These are phyloP conservation scores for Stegophylla sp. DNA, from an alignment of 2,888 invertebrate species.

Conservation along the genomic window DNA sequence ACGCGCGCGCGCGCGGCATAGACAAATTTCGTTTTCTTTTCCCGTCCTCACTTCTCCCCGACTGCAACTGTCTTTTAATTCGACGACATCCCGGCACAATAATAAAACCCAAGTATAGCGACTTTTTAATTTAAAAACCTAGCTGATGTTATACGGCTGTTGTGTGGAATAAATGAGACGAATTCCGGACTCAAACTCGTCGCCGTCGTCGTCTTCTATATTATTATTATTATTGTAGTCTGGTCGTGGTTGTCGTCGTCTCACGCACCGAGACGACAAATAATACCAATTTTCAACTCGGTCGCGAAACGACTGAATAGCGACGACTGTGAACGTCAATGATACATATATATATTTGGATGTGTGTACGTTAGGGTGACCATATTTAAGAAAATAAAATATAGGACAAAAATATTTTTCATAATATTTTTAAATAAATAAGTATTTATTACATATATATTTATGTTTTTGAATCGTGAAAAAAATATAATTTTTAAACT, in stretches of 20 bases:
- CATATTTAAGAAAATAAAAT: too few relatives aligned
- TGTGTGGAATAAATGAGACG: constrained; percentile 31
- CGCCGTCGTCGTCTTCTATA: background rate
- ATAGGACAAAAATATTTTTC: too few relatives aligned
- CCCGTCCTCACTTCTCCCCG: too few relatives aligned
- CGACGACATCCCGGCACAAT: constrained; percentile 27
- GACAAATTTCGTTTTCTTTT: background rate
- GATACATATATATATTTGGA: background rate
- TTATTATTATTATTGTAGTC: too few relatives aligned
- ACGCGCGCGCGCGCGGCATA: too few relatives aligned
- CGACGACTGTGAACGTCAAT: background rate
- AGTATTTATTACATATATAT: too few relatives aligned
- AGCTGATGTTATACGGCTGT: background rate
- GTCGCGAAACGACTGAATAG: background rate
- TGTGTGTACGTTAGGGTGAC: too few relatives aligned
- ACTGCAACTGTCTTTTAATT: background rate
- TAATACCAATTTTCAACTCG: constrained; percentile 22
- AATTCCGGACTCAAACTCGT: constrained; percentile 17
- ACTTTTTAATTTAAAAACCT: constrained; percentile 46
- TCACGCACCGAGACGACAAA: background rate
- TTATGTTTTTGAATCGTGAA: too few relatives aligned
- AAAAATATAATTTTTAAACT: too few relatives aligned
- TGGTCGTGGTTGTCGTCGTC: background rate
- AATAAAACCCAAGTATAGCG: constrained; percentile 39
- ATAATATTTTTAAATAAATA: too few relatives aligned